Percentiles rank a stretch among this genome's conserved stretches.
phyloP scores from a whole-genome alignment of 1,140 invertebrate genomes.

The Theocolax elegans region DNA sequence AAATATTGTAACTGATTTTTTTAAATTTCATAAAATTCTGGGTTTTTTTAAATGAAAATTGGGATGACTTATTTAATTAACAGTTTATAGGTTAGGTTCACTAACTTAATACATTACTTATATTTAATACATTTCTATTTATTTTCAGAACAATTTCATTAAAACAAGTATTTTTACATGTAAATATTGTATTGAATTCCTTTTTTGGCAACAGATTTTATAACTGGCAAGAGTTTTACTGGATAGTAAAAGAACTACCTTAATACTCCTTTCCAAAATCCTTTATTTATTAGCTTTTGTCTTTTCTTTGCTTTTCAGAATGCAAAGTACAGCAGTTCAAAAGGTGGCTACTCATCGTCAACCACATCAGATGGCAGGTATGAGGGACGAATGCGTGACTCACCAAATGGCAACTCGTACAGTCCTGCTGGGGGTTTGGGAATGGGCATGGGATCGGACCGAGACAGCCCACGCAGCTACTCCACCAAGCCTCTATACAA shows the following conservation, averaged over 20 bases:
- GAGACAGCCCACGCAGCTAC: slow-evolving; percentile 75
- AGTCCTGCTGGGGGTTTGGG: slow-evolving; percentile 73
- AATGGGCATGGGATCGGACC: slow-evolving; percentile 72
- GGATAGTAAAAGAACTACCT: slow-evolving; percentile 3
- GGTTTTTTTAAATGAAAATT: too few relatives aligned
- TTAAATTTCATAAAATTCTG: too few relatives aligned
- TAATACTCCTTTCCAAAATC: background rate
- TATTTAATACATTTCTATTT: too few relatives aligned
- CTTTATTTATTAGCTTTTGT: slow-evolving; percentile 8
- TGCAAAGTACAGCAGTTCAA: slow-evolving; percentile 80
- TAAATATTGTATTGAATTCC: too few relatives aligned
- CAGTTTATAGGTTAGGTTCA: slow-evolving; percentile 23
- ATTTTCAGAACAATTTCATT: too few relatives aligned
- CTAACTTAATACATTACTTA: background rate
- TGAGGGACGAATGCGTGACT: slow-evolving; percentile 76
- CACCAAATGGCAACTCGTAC: slow-evolving; percentile 79
- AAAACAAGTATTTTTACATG: too few relatives aligned
- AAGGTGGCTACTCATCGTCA: slow-evolving; percentile 72
- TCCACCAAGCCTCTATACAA: slow-evolving; percentile 85
- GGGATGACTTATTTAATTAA: too few relatives aligned
- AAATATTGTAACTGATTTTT: too few relatives aligned
- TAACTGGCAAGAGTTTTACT: too few relatives aligned
- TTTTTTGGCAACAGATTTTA: too few relatives aligned
- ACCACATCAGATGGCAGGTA: slow-evolving; percentile 67
- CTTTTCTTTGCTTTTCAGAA: slow-evolving; percentile 69